phyloP scores from a whole-genome alignment of 2,797 vertebrate genomes.

The Hydrocynus forskahlii region DNA sequence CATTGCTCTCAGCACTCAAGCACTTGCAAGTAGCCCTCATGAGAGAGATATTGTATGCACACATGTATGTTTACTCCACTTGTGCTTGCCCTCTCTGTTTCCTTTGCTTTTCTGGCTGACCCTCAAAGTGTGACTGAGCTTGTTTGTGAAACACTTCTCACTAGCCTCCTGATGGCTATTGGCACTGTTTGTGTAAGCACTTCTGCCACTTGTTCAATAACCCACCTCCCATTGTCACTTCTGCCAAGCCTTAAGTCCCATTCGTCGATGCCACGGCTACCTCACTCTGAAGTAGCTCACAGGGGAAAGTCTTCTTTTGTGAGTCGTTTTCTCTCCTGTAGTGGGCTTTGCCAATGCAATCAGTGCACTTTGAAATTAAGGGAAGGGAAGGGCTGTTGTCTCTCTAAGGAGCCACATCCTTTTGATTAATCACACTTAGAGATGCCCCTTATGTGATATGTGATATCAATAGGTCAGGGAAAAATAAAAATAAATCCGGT shows the following conservation, averaged over 20 bases:
- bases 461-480: no score
- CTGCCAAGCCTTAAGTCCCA: conserved; percentile 14
- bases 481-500: no score
- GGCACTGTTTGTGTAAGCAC: conserved; percentile 59
- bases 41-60: background rate
- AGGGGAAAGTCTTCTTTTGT: background rate
- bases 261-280: background rate
- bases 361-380: background rate
- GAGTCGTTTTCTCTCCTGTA: background rate
- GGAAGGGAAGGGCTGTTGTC: background rate
- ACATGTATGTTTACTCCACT: conserved; percentile 46
- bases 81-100: conserved; percentile 15
- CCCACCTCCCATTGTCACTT: conserved; percentile 37
- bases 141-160: conserved; percentile 61
- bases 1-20: conserved; percentile 53
- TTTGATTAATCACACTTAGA: background rate
- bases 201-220: conserved; percentile 45
- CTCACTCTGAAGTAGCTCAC: conserved; percentile 5
- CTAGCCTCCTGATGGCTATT: conserved; percentile 56
- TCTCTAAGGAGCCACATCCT: background rate
- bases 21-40: conserved; percentile 24
- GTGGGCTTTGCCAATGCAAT: background rate
- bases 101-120: conserved; percentile 49
- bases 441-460: no score
- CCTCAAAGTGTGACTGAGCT: conserved; percentile 29